Percentiles rank a stretch among this genome's conserved stretches.
Evolutionary conservation across 2,113 vertebrate genomes (phyloP).

Genomic region (Empidonax alnorum): DNA sequence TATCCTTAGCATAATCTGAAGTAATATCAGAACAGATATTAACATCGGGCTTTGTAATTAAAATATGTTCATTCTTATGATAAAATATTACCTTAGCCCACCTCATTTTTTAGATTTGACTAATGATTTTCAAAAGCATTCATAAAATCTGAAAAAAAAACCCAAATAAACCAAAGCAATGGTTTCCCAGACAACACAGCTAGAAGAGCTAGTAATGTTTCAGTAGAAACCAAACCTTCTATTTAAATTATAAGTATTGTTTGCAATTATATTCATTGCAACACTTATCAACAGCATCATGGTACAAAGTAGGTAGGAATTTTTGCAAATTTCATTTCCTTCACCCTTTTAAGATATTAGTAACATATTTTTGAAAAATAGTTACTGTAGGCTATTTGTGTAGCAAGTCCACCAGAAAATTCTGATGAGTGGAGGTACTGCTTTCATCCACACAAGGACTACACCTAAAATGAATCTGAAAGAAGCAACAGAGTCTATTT

Average conservation of each 20-base stretch:
- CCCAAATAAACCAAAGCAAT: not conserved
- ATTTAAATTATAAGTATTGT: not conserved
- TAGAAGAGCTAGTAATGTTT: not conserved
- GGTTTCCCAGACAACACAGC: not conserved
- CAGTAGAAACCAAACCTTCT: not conserved
- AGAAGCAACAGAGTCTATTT: not conserved
- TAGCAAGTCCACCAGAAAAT: not conserved
- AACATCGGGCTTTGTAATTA: not conserved
- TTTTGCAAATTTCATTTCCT: not conserved
- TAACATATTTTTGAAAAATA: not conserved
- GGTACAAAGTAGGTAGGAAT: accelerated
- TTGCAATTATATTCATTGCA: not conserved
- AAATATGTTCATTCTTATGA: not conserved
- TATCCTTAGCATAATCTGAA: not conserved
- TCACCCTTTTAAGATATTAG: not conserved
- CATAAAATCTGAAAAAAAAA: not conserved
- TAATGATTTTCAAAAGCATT: not conserved
- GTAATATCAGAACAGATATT: not conserved
- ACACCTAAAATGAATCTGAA: not conserved
- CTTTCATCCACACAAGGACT: not conserved
- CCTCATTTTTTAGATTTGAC: not conserved
- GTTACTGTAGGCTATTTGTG: not conserved
- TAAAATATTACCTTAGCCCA: not conserved
- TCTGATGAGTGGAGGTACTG: not conserved
- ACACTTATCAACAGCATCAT: not conserved